These are phyloP conservation scores for Propithecus coquereli DNA, from an alignment of 2,113 vertebrate species.

Conservation along the genomic window DNA sequence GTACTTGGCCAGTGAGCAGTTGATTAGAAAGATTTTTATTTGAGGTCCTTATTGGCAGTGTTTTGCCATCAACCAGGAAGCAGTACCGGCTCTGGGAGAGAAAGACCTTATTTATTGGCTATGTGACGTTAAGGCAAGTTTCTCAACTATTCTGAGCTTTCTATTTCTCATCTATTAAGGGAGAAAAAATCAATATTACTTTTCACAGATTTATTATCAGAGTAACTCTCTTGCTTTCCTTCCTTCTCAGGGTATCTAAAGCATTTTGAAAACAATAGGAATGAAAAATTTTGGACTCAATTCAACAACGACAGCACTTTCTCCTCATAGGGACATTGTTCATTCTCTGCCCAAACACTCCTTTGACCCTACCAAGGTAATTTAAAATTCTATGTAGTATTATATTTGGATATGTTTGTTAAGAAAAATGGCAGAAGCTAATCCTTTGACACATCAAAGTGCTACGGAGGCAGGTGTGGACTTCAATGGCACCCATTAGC, in stretches of 20 bases:
- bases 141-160: not conserved
- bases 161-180: not conserved
- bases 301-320: not conserved
- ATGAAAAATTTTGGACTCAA: not conserved
- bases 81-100: not conserved
- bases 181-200: not conserved
- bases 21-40: conserved; percentile 8
- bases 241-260: not conserved
- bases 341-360: not conserved
- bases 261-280: not conserved
- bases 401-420: not conserved
- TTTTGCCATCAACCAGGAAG: not conserved
- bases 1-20: not conserved
- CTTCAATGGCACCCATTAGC: not conserved
- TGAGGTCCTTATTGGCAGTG: not conserved
- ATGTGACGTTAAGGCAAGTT: not conserved
- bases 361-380: not conserved
- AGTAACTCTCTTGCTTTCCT: not conserved
- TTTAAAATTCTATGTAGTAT: not conserved
- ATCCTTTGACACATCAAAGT: not conserved
- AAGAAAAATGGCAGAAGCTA: not conserved
- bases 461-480: not conserved
- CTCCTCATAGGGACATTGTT: not conserved
- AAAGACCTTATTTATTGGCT: not conserved
- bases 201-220: not conserved